A percentile compares a stretch with the other conserved stretches of the same genome.
Evolutionary conservation across 2,113 vertebrate species (phyloP).

Genomic region (Sturnira hondurensis): DNA sequence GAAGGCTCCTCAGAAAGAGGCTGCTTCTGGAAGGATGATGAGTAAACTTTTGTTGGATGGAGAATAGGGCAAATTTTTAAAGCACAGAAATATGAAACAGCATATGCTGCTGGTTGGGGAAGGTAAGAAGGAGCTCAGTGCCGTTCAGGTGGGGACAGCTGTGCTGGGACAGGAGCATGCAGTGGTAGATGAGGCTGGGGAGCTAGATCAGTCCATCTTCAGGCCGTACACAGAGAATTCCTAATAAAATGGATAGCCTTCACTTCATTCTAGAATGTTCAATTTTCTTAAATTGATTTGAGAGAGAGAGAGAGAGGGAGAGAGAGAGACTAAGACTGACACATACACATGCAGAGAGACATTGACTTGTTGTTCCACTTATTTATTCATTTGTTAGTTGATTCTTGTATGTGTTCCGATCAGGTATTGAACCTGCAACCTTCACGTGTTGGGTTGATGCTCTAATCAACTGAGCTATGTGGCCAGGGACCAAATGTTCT

Average conservation of each 20-base stretch:
- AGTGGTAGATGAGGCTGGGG: background rate
- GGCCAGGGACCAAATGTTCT: background rate
- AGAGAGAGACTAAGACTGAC: background rate
- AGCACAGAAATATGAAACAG: background rate
- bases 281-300: too few relatives aligned
- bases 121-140: background rate
- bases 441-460: too few relatives aligned
- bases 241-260: background rate
- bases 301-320: background rate
- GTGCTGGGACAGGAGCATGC: fast-evolving
- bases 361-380: background rate
- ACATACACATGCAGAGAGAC: background rate
- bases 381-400: background rate
- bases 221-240: background rate
- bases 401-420: background rate
- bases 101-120: background rate
- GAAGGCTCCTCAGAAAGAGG: background rate
- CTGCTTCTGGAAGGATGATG: background rate
- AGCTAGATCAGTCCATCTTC: background rate
- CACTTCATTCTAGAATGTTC: background rate
- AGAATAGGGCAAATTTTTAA: background rate
- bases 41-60: background rate
- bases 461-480: background rate
- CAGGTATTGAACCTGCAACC: background rate
- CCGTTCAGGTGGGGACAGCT: too few relatives aligned